phyloP scores from a whole-genome alignment of 2,888 invertebrate genomes.

The Gortyna flavago region DNA sequence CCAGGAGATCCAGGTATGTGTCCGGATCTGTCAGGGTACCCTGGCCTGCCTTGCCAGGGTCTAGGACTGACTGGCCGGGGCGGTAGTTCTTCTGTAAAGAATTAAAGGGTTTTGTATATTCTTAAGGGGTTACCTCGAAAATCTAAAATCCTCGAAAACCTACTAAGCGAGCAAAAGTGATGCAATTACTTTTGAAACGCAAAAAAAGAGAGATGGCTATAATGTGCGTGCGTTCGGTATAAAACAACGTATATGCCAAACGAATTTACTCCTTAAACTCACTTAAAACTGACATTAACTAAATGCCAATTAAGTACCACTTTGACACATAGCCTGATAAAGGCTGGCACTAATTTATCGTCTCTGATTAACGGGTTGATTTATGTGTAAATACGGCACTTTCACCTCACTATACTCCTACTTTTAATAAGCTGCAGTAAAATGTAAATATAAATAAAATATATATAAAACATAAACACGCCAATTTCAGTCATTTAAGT shows the following conservation, averaged over 20 bases:
- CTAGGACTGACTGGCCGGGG: conserved; percentile 21
- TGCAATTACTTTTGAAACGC: too few relatives aligned
- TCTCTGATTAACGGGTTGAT: conserved; percentile 38
- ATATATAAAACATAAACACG: too few relatives aligned
- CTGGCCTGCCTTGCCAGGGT: conserved; percentile 54
- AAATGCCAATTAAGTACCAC: conserved; percentile 29
- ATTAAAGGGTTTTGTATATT: background rate
- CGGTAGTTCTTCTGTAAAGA: conserved; percentile 38
- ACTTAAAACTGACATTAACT: conserved; percentile 20
- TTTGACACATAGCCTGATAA: conserved; percentile 26
- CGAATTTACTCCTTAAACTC: too few relatives aligned
- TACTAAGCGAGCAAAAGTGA: too few relatives aligned
- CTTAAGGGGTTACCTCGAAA: too few relatives aligned
- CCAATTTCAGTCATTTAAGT: too few relatives aligned
- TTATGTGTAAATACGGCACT: conserved; percentile 25
- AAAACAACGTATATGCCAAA: too few relatives aligned
- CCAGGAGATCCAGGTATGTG: conserved; percentile 52
- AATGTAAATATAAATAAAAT: too few relatives aligned
- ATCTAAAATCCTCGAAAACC: too few relatives aligned
- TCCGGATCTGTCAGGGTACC: conserved; percentile 29
- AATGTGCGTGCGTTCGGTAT: too few relatives aligned
- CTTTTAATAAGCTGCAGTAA: too few relatives aligned
- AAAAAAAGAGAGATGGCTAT: too few relatives aligned
- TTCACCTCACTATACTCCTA: conserved; percentile 46
- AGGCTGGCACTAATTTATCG: conserved; percentile 36